Base-by-base conservation (phyloP, 2,888 invertebrate genomes). In the Drepana falcataria region DNA sequence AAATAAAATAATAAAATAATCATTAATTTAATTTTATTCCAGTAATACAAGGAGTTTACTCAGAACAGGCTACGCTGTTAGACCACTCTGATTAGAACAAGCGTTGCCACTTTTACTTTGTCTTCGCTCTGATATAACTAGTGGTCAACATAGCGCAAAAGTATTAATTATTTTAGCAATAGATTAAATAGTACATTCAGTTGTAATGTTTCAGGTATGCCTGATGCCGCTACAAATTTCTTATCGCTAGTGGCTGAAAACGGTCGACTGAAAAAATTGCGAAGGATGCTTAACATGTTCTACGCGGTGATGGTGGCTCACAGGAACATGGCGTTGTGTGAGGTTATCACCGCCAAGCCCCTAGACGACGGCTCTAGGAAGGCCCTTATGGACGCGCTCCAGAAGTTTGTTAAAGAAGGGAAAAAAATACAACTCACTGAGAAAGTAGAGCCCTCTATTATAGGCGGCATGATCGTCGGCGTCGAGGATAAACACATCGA, bases 401-500 rank as follows among this genome's bases (percentile, higher is more conserved):
- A 74, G 56, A 84, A 79, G 51, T 79, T 85, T 34, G 79, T 83
- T 0, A 73, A 81, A 60, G 72, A 66, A 40, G 79, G 66, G 2
- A 86, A 87, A 62, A 82, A 81, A 34, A 82, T 88, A 9, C 67
- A 74, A 35, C 72, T 89, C 0, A 82, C 78, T 1, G 88, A 89
- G 62, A 86, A 75, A 70, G 76, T 87, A 0, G 79, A 85, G 52
- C 60, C 77, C 0, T 73, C 75, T 1, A 77, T 86, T 2, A 80
- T 89, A 5, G 89, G 89, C 3, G 89, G 88, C 1, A 77, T 88
- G 68, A 76, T 87, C 35, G 80, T 89, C 1, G 86, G 86, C 5
- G 65, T 89, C 35, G 88, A 88, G 63, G 85, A 87, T 53, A 87
- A 85, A 60, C 84, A 85, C 52, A 79, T 89, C 35, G 88, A 88